phyloP scores from a whole-genome alignment of 1,140 invertebrate species.

The Musca vetustissima region DNA sequence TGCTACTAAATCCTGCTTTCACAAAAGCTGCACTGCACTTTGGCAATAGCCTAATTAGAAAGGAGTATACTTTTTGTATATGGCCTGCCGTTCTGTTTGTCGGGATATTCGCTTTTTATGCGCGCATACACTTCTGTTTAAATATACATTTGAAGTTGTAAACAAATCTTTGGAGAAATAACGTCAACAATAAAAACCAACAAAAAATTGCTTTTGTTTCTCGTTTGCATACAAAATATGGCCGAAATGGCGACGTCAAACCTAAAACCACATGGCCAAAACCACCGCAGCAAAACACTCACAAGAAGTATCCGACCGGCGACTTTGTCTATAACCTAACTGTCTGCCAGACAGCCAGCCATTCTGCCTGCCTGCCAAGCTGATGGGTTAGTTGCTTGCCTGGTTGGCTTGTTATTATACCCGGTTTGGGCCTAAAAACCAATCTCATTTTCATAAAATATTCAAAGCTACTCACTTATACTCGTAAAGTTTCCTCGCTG shows the following conservation, averaged over 20 bases:
- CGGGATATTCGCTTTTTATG: no score
- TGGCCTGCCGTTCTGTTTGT: no score
- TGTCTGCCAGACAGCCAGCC: neutral
- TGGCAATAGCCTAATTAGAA: no score
- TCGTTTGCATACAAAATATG: conserved; percentile 10
- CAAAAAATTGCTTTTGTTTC: neutral
- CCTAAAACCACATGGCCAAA: neutral
- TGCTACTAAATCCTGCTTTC: no score
- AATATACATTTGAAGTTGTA: conserved; percentile 9
- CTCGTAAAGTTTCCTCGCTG: conserved; percentile 6
- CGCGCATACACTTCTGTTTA: no score
- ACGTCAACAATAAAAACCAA: conserved; percentile 21
- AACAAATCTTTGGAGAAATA: conserved; percentile 23
- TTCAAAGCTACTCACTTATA: conserved; percentile 28
- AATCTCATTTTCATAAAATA: conserved; percentile 32
- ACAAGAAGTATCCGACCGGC: neutral
- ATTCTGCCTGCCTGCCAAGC: no score
- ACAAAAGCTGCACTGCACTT: no score
- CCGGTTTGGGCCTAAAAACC: conserved; percentile 26
- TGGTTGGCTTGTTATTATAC: no score
- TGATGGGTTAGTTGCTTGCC: no score
- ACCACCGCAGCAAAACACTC: neutral
- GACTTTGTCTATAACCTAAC: neutral
- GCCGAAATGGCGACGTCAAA: neutral
- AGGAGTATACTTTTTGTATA: no score